Conservation (phyloP, 2,113 vertebrate species). For the Conger conger region DNA sequence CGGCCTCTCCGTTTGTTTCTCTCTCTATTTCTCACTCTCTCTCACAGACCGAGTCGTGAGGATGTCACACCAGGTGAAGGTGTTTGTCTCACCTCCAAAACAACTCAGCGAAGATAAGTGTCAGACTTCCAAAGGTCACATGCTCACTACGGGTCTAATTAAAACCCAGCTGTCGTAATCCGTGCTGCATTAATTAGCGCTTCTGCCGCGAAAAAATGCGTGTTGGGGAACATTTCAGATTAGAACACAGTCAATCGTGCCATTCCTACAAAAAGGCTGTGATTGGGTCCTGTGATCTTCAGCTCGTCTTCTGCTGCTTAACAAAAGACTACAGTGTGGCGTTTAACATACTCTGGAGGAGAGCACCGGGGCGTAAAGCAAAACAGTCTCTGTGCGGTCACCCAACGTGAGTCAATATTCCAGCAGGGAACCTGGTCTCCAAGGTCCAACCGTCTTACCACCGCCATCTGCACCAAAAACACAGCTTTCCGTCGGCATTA, state of each 20-base stretch:
- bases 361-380: neutral
- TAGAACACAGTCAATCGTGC: constrained; percentile 14
- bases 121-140: constrained; percentile 69
- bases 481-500: neutral
- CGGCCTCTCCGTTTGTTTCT: neutral
- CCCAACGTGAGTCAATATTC: neutral
- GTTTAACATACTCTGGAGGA: neutral
- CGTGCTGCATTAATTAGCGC: constrained; percentile 66
- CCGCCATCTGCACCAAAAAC: neutral
- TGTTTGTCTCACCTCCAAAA: constrained; percentile 60
- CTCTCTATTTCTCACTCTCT: neutral
- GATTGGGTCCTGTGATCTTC: neutral
- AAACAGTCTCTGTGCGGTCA: neutral
- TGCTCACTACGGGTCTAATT: constrained; percentile 58
- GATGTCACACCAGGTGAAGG: constrained; percentile 46
- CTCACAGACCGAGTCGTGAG: neutral
- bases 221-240: constrained; percentile 46
- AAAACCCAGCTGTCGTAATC: constrained; percentile 61
- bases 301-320: neutral
- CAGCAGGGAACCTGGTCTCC: neutral
- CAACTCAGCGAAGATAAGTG: constrained; percentile 63
- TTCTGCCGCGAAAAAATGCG: constrained; percentile 47
- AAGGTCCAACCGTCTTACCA: neutral
- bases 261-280: neutral
- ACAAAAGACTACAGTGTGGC: neutral